Evolutionary conservation across 2,888 invertebrate species (phyloP), one percentile per base, ranked within the genome.

Genomic region (Nomada fabriciana): DNA sequence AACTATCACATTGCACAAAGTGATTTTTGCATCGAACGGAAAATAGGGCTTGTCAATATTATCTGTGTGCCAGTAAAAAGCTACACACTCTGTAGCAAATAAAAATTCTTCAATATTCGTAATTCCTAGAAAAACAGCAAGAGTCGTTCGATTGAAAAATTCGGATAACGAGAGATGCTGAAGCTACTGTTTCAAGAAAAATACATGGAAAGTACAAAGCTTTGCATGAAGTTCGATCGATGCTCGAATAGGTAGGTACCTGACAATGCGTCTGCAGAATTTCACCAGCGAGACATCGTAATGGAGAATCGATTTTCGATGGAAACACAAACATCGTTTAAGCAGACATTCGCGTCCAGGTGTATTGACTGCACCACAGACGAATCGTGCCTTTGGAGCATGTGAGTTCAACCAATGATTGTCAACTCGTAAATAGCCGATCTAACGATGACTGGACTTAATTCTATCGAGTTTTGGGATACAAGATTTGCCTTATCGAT

Each of bases 401-500:
- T 25, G 15, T 43, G 18, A 57, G 47, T 23, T 5, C 25, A 20
- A 15, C 29, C 53, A 13, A 23, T 68, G 80, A 83, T 53, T 83
- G 83, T 80, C 83, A 80, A 67, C 67, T 80, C 81, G 77, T 76
- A 84, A 76, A 79, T 74, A 81, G 74, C 71, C 68, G 76, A 79
- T 84, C 73, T 72, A 80, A 70, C 69, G 80, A 81, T 50, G 65
- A 67, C 67, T 42, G 36, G 71, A 52, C 71, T 72, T 42, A 57
- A 42, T 11, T 43, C 65, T 59, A 25, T 43, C 53, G 42, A 47
- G 42, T 20, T 9, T 23, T 29, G 20, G 20, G 53, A 61, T 20
- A 61, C n/a, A 55, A 11, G 15, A 20, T 15, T 18, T 55, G 20
- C 36, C 1, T n/a, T 11, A 4, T 13, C 53, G 67, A 42, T 36